Conservation (phyloP, 2,113 vertebrate genomes). For the Boleophthalmus pectinirostris region DNA sequence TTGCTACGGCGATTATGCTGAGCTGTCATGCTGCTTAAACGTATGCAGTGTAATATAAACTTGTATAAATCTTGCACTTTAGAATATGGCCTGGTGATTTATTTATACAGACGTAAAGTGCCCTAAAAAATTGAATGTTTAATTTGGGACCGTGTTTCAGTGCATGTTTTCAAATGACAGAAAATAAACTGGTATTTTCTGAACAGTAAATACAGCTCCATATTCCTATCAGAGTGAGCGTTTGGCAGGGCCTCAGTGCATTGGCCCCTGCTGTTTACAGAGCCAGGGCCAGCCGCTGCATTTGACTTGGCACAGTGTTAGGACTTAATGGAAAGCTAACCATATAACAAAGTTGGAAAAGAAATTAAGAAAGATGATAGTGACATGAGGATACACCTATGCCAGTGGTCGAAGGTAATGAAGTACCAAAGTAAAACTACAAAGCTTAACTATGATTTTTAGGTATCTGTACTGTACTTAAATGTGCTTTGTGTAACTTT, state of each 20-base stretch:
- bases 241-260: slow-evolving; percentile 8
- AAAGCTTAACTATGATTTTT: too few species aligned
- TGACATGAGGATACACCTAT: slow-evolving; percentile 4
- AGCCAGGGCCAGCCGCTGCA: slow-evolving; percentile 34
- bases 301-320: slow-evolving; percentile 49
- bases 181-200: slow-evolving; percentile 4
- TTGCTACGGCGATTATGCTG: neutral
- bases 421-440: too few species aligned
- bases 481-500: too few species aligned
- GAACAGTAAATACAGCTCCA: slow-evolving; percentile 17
- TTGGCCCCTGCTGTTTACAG: slow-evolving; percentile 31
- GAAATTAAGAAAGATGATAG: slow-evolving; percentile 19
- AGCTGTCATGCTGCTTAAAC: neutral
- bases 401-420: too few species aligned
- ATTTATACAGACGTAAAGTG: slow-evolving; percentile 6
- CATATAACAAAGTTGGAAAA: slow-evolving; percentile 15
- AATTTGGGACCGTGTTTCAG: neutral
- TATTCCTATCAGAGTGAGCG: slow-evolving; percentile 10
- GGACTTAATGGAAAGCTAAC: slow-evolving; percentile 35
- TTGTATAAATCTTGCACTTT: neutral
- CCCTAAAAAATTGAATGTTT: slow-evolving; percentile 3
- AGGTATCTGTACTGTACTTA: too few species aligned
- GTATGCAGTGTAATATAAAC: neutral
- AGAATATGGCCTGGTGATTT: neutral
- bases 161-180: slow-evolving; percentile 7